These are phyloP conservation scores for Gallinago nigripennis DNA, from an alignment of 2,797 vertebrate genomes.

Conservation along the genomic window DNA sequence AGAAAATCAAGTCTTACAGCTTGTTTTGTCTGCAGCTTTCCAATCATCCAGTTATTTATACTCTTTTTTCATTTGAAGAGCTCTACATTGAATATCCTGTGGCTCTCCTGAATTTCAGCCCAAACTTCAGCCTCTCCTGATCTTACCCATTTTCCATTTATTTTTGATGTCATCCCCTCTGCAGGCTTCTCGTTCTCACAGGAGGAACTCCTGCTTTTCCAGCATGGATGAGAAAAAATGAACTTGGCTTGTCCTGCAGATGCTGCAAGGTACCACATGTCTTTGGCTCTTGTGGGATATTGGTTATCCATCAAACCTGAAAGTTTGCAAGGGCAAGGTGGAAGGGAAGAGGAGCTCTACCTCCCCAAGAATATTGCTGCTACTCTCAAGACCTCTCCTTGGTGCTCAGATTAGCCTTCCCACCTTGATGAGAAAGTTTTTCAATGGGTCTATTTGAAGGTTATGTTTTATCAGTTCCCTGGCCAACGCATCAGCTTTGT, in stretches of 20 bases:
- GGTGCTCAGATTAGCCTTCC: background rate
- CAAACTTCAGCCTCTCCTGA: background rate
- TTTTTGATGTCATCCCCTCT: background rate
- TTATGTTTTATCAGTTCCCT: background rate
- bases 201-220: background rate
- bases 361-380: background rate
- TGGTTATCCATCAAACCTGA: background rate
- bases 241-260: background rate
- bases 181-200: background rate
- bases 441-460: background rate
- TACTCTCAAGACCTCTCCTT: background rate
- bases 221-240: background rate
- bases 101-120: background rate
- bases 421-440: background rate
- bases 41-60: background rate
- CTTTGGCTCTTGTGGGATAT: background rate
- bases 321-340: background rate
- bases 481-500: background rate
- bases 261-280: rapidly evolving
- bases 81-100: background rate
- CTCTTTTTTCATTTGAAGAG: background rate
- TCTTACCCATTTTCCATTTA: background rate
- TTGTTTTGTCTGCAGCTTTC: background rate
- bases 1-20: background rate
- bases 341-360: background rate